Base-by-base conservation (phyloP, 2,113 vertebrate species). In the Siniperca chuatsi region DNA sequence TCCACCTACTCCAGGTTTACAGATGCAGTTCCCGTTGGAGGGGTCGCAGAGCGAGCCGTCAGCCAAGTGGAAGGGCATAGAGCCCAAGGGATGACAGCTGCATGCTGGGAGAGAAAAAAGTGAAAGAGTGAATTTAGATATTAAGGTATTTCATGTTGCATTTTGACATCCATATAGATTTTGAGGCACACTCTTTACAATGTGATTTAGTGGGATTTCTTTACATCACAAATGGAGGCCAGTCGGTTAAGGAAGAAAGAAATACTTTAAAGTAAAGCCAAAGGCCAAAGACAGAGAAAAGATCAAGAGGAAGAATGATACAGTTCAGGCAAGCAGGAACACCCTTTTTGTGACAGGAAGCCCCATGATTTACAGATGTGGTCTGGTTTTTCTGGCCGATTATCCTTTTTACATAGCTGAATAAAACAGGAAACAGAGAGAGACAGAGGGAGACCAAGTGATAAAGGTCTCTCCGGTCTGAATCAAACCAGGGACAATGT, bases 1-100 rank as follows among this genome's bases (percentile, higher is more conserved):
- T n/a, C 97, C 97, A 0, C 97, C 96, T 55, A 99, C 97, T 0
- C 98, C 98, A 0, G 97, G 97, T 90, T 99, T 99, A 91, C 98
- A 99, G 89, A 97, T 94, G 55, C 98, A 99, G 93, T 98, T 96
- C 0, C 98, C 98, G 0, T 96, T 97, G 90, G 95, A 94, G 70
- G 97, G 96, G 89, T 99, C 97, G 46, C 98, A 99, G 60, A 81
- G 83, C 5, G 93, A 93, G 79, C 69, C 55, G 0, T 94, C 94
- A 4, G 92, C 95, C 77, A 95, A 79, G 29, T 96, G 96, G 69
- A 97, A 96, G 9, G 90, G 8, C 50, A 97, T 94, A 0, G 98
- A 97, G 82, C 98, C 98, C 90, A 96, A 42, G 0, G 96, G 97
- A 86, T 99, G 96, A 92, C 98, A 99, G 93, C 90, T 94, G 85